Conservation (phyloP, 2,797 vertebrate genomes). For the Siniperca undulata region DNA sequence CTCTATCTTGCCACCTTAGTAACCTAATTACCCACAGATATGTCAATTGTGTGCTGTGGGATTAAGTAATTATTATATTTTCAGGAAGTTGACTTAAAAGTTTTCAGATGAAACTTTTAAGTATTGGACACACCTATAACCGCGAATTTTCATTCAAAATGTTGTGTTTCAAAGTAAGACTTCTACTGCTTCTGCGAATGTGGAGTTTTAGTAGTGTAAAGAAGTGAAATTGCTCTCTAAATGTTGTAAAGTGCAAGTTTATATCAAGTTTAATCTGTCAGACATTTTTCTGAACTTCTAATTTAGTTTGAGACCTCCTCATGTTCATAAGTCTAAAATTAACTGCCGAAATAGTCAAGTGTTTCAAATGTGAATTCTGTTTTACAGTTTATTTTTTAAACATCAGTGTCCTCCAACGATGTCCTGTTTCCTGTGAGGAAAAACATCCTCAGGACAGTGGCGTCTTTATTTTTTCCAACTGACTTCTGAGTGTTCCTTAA, state of each 20-base stretch:
- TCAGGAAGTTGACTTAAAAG: not conserved
- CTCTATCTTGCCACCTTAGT: conserved; percentile 19
- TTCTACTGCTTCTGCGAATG: not conserved
- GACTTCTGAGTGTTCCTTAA: conserved; percentile 43
- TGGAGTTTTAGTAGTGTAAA: not conserved
- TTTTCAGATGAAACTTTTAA: not conserved
- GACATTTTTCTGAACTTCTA: conserved; percentile 11
- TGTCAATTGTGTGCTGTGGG: not conserved
- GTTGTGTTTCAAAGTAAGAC: conserved; percentile 24
- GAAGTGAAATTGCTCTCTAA: not conserved
- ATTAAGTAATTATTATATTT: conserved; percentile 19
- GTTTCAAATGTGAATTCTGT: conserved; percentile 48
- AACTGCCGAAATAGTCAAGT: conserved; percentile 57
- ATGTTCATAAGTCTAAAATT: conserved; percentile 65
- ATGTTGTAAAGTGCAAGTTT: conserved; percentile 22
- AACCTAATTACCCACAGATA: conserved; percentile 20
- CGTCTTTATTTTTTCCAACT: not conserved
- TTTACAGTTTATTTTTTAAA: conserved; percentile 29
- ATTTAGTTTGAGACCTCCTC: conserved; percentile 42
- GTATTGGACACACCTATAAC: not conserved
- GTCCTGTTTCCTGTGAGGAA: conserved; percentile 38
- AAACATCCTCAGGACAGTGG: conserved; percentile 27
- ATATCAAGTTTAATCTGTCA: not conserved
- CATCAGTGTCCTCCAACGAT: conserved; percentile 16
- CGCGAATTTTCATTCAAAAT: not conserved